These are phyloP conservation scores for Cryptotermes secundus DNA, from an alignment of 1,140 invertebrate genomes.

Conservation along the genomic window DNA sequence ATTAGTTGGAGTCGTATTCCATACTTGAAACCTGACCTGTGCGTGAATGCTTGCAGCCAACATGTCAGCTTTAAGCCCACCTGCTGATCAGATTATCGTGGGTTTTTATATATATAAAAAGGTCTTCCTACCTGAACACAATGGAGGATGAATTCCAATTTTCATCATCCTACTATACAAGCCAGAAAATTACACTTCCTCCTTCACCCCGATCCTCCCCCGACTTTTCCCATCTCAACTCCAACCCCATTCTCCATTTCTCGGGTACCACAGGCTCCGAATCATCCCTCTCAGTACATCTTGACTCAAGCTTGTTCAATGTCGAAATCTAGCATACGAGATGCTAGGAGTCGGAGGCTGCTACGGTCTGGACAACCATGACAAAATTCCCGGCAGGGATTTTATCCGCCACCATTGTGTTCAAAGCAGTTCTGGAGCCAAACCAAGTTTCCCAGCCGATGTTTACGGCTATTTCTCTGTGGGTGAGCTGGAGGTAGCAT, in stretches of 20 bases:
- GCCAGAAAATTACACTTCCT: slow-evolving; percentile 16
- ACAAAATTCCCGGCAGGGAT: no score
- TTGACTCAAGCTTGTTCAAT: no score
- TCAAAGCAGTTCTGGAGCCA: no score
- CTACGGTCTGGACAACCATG: no score
- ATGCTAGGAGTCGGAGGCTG: no score
- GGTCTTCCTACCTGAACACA: slow-evolving; percentile 17
- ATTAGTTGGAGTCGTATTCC: no score
- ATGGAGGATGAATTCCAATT: slow-evolving; percentile 9
- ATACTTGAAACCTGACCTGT: no score
- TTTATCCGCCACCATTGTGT: no score
- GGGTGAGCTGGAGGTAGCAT: no score
- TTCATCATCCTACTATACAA: slow-evolving; percentile 13
- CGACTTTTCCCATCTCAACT: background rate
- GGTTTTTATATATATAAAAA: slow-evolving; percentile 7
- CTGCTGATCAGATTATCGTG: slow-evolving; percentile 5
- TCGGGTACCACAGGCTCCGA: background rate
- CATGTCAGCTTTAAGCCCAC: slow-evolving; percentile 5
- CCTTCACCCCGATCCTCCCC: background rate
- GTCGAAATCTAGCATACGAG: no score
- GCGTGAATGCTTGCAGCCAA: background rate
- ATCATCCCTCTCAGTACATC: background rate
- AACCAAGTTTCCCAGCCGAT: no score
- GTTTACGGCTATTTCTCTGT: no score
- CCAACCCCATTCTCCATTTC: background rate